Base-by-base conservation (phyloP, 2,888 invertebrate genomes). In the Lampropteryx suffumata region DNA sequence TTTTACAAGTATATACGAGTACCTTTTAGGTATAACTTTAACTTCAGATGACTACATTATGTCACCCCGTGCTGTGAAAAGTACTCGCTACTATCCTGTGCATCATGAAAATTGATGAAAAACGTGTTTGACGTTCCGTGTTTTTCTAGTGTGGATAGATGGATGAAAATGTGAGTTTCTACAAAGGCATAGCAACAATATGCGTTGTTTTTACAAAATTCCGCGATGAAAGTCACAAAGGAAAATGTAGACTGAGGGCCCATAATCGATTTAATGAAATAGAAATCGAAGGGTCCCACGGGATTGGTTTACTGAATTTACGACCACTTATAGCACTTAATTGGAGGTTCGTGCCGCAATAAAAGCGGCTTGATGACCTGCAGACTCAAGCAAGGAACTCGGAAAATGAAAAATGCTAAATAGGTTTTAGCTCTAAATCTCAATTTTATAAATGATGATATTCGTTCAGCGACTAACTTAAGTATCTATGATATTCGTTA, bases 231-330 rank as follows among this genome's bases (percentile, higher is more conserved):
- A 79, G 69, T 78, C 72, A 68, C 78, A 80, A 84, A 84, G 79
- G 74, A 73, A 64, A 71, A 70, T 63, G 74, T 75, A 84, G 82
- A 84, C 79, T 80, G 71, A 70, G 67, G 62, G 65, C 69, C 71
- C 67, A 74, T 84, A 82, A 86, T 85, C 81, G 82, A 84, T 84
- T 82, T 83, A 86, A 84, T 84, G 82, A 84, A 84, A 84, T 78
- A 76, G 79, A 79, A 80, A 81, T 82, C 78, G 84, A 80, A 80
- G 76, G 80, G 79, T 67, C 69, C 74, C 66, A 70, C 72, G 80
- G 74, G 82, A 82, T 83, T 76, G 76, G 81, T 69, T 77, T 79
- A 76, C 79, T 67, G 77, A 85, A 86, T 86, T 87, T 85, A 86
- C 84, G 84, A 80, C 76, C 72, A 73, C 75, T 74, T 79, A 77